Base-by-base conservation (phyloP, 2,888 invertebrate genomes). In the Masnerella sp. region DNA sequence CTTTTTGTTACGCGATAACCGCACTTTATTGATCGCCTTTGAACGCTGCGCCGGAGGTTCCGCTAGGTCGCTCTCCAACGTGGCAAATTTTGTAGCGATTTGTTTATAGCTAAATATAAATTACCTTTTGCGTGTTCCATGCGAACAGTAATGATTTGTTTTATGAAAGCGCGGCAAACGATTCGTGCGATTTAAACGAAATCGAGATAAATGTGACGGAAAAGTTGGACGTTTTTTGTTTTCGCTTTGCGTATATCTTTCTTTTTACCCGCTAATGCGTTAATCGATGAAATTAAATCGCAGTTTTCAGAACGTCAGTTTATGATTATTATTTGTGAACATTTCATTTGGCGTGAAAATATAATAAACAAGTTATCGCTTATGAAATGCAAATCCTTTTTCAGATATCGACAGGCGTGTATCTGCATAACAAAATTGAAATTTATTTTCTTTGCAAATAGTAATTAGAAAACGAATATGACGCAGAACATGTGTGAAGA, bases 1-100 rank as follows among this genome's bases (percentile, higher is more conserved):
- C 22, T 51, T 51, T 62, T 42, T 51, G 36, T 59, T 45, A 12
- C 36, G 28, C 47, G 45, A 36, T 59, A 59, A 59, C 45, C 58
- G 61, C 61, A 22, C 40, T 49, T 49, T 49, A 45, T 61, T 61
- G 40, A 40, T 61, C 40, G 36, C 32, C 40, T 49, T 58, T 58
- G 58, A 43, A 58, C 42, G 42, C 8, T 11, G 30, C 22, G 14
- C 20, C 42, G 42, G 42, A 56, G 14, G 12, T 56, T 56, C 30
- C 42, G 12, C 42, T 32, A 42, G 56, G 32, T 42, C 14, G 42
- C 9, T 18, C 42, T 56, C 42, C 12, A 42, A 25, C 15, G 28
- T 42, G 32, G 8, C 2, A 40, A 30, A 54, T 40, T 30, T 30
- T n/a, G 40, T 17, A 9, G 17, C 18, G 40, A 54, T 54, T 54